Percentiles rank a stretch among this genome's conserved stretches.
Conservation (phyloP, 2,888 invertebrate genomes). For the Zaprionus lineosus region DNA sequence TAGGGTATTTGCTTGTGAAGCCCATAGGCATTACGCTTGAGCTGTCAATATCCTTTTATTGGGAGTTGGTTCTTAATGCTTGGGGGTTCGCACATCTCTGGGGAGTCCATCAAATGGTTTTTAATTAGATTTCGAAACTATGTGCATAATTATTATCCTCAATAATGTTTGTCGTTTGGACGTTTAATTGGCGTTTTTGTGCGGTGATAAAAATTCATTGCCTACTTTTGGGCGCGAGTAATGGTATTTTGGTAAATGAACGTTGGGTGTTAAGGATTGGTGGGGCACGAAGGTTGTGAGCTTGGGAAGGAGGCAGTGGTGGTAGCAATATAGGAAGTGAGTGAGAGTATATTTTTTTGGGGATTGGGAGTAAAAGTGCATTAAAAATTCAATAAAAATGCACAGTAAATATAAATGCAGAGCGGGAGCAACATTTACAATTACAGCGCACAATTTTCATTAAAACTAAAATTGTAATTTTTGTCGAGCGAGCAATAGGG, state of each 20-base stretch:
- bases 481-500: conserved; percentile 23
- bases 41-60: no score
- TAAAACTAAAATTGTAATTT: conserved; percentile 71
- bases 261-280: conserved; percentile 19
- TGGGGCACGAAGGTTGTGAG: no score
- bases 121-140: conserved; percentile 31
- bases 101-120: conserved; percentile 6
- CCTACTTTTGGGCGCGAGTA: conserved; percentile 42
- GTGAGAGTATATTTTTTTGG: no score
- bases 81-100: not conserved
- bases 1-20: no score
- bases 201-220: conserved; percentile 51
- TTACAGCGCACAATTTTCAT: conserved; percentile 57
- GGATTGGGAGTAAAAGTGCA: no score
- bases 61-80: no score
- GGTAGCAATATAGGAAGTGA: no score
- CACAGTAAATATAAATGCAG: conserved; percentile 53
- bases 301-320: no score
- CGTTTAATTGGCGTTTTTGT: conserved; percentile 41
- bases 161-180: conserved; percentile 33
- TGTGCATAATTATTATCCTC: conserved; percentile 12
- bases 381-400: conserved; percentile 68
- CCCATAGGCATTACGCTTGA: no score
- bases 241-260: not conserved
- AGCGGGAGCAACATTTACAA: conserved; percentile 12